Percentiles rank a stretch among this genome's conserved stretches.
phyloP scores from a whole-genome alignment of 2,888 invertebrate genomes.

The Cyrtodaria siliqua region DNA sequence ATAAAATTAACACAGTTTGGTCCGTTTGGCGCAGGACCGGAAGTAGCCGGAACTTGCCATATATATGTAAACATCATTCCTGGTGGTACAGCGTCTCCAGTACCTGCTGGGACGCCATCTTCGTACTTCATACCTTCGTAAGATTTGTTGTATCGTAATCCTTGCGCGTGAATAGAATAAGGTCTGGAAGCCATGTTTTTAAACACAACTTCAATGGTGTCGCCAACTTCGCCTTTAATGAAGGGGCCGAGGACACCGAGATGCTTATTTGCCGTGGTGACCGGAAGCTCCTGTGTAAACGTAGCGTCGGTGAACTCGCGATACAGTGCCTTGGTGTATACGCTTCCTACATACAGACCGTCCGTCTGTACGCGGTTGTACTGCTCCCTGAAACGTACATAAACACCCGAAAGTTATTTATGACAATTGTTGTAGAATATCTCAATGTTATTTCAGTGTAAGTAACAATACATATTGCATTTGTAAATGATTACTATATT shows the following conservation, averaged over 20 bases:
- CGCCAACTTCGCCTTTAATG: constrained; percentile 79
- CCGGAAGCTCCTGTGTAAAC: constrained; percentile 57
- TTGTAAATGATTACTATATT: too few relatives aligned
- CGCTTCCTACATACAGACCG: constrained; percentile 63
- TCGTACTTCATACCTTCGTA: constrained; percentile 63
- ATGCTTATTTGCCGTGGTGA: constrained; percentile 47
- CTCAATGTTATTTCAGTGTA: too few relatives aligned
- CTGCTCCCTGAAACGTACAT: constrained; percentile 56
- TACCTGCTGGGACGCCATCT: constrained; percentile 18
- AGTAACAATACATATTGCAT: too few relatives aligned
- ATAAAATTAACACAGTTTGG: constrained; percentile 73
- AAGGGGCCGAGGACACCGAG: constrained; percentile 76
- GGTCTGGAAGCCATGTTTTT: constrained; percentile 66
- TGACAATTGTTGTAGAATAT: too few relatives aligned
- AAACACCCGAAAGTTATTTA: too few relatives aligned
- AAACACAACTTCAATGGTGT: constrained; percentile 68
- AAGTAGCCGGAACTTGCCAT: constrained; percentile 71
- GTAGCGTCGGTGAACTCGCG: constrained; percentile 70
- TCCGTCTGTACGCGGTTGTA: constrained; percentile 63
- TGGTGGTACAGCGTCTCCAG: constrained; percentile 45
- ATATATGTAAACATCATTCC: constrained; percentile 53
- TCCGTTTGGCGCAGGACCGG: constrained; percentile 69
- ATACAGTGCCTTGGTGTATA: constrained; percentile 73
- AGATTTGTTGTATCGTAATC: constrained; percentile 57
- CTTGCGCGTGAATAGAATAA: constrained; percentile 67